Evolutionary conservation across 2,113 vertebrate genomes (phyloP).

Genomic region (Aythya baeri): DNA sequence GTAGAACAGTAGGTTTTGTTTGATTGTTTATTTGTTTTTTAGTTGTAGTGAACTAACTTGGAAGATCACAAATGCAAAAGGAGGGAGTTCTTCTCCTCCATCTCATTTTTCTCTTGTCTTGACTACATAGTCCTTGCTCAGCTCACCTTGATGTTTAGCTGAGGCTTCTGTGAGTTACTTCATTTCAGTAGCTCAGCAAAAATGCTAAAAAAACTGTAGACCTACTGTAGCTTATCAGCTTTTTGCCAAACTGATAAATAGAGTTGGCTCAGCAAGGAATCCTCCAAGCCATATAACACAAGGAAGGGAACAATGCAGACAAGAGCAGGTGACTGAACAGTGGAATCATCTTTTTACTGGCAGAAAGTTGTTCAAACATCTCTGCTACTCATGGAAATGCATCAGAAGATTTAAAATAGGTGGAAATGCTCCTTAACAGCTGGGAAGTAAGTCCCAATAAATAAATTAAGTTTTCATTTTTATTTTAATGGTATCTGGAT

Average conservation of each 20-base stretch:
- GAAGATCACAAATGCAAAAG: not conserved
- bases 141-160: not conserved
- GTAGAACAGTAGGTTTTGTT: too few species aligned
- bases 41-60: not conserved
- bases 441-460: not conserved
- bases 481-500: not conserved
- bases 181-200: constrained; percentile 33
- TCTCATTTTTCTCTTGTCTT: not conserved
- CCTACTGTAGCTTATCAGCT: constrained; percentile 33
- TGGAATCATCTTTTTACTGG: not conserved
- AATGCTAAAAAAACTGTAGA: not conserved
- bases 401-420: not conserved
- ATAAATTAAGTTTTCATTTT: not conserved
- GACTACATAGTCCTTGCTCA: not conserved
- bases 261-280: constrained; percentile 15
- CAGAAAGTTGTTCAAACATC: not conserved
- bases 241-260: constrained; percentile 28
- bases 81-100: not conserved
- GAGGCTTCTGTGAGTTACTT: not conserved
- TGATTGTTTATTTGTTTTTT: too few species aligned
- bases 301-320: not conserved
- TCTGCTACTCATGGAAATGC: not conserved
- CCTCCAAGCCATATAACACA: not conserved
- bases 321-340: not conserved
- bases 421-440: not conserved